Conservation (phyloP, 2,888 invertebrate genomes). For the Idaea dimidiata region DNA sequence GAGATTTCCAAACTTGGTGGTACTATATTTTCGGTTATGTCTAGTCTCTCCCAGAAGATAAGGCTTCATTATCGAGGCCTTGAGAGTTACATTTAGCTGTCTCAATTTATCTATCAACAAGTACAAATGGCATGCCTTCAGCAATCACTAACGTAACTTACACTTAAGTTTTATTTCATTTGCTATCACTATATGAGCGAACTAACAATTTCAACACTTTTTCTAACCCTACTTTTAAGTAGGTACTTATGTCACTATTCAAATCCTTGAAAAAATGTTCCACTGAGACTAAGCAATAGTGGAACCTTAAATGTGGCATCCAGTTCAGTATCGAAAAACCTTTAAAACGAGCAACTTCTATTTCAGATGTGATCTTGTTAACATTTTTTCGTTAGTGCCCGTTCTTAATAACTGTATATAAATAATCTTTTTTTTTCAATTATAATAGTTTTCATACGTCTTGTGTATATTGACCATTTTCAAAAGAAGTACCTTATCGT, state of each 20-base stretch:
- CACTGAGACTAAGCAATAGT: too few species aligned
- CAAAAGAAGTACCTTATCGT: background rate
- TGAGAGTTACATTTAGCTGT: conserved; percentile 47
- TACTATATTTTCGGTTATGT: conserved; percentile 68
- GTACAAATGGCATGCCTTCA: conserved; percentile 74
- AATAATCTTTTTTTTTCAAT: background rate
- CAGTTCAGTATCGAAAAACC: too few species aligned
- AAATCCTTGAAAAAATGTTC: too few species aligned
- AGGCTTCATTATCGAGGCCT: conserved; percentile 52
- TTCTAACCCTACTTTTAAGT: conserved; percentile 22
- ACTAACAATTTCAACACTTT: conserved; percentile 23
- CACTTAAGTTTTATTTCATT: conserved; percentile 30
- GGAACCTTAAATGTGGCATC: too few species aligned
- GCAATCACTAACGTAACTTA: conserved; percentile 50
- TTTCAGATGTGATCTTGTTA: background rate
- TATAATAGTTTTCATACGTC: background rate
- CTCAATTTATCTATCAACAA: conserved; percentile 62
- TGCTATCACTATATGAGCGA: conserved; percentile 26
- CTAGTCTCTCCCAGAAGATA: conserved; percentile 66
- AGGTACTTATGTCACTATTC: conserved; percentile 8
- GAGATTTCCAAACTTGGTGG: conserved; percentile 51
- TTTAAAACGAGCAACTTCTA: too few species aligned
- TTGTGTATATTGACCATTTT: background rate
- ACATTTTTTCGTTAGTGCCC: conserved; percentile 13
- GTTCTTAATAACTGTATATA: background rate